These are phyloP conservation scores for Psammodynastes pulverulentus DNA, from an alignment of 2,113 vertebrate species.

Conservation along the genomic window DNA sequence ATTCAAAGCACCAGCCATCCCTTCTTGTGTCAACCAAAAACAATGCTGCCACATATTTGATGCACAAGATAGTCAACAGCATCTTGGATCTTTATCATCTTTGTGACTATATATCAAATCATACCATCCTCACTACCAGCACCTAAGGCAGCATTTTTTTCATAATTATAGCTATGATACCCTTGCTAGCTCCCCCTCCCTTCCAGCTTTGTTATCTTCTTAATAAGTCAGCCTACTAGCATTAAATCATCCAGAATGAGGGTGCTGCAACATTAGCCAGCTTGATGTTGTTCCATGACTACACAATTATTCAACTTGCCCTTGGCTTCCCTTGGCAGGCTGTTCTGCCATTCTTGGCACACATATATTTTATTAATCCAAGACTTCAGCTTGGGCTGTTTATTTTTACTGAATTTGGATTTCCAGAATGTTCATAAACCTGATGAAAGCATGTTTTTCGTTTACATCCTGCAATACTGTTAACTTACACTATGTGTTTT, in stretches of 20 bases:
- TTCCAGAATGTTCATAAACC: neutral
- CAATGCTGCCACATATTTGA: neutral
- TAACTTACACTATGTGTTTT: constrained; percentile 46
- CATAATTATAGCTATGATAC: constrained; percentile 31
- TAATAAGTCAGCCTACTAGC: constrained; percentile 30
- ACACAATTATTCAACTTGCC: constrained; percentile 39
- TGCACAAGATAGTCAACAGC: neutral
- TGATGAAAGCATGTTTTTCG: neutral
- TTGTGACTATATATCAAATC: constrained; percentile 26
- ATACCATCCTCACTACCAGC: neutral
- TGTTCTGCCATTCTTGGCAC: neutral
- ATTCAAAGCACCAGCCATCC: neutral
- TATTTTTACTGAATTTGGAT: neutral
- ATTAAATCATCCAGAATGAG: constrained; percentile 40
- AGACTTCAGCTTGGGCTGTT: neutral
- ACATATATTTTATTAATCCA: neutral
- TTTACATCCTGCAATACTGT: constrained; percentile 16
- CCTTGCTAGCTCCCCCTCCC: constrained; percentile 30
- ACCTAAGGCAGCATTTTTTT: neutral
- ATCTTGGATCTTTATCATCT: constrained; percentile 45
- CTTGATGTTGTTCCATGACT: constrained; percentile 41
- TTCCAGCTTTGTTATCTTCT: neutral
- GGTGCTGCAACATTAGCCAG: constrained; percentile 39
- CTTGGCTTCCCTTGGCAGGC: neutral
- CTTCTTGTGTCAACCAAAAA: neutral